A percentile compares a stretch with the other conserved stretches of the same genome.
Conservation (phyloP, 2,888 invertebrate genomes). For the Caenorhabditis sp. region DNA sequence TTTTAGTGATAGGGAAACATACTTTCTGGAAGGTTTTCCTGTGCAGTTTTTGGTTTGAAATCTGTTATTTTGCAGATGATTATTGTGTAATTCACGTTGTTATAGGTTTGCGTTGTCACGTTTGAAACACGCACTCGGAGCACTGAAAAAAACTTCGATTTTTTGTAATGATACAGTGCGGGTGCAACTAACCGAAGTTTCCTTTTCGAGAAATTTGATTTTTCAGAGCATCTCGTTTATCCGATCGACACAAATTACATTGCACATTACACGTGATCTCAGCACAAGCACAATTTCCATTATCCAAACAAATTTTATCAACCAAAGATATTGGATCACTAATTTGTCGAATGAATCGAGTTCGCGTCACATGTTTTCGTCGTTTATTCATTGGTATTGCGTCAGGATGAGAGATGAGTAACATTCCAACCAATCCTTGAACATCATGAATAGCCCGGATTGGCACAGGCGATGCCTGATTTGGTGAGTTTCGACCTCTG, state of each 20-base stretch:
- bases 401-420: slow-evolving; percentile 50
- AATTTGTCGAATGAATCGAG: slow-evolving; percentile 22
- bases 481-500: slow-evolving; percentile 45
- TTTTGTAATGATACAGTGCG: no score
- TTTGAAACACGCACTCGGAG: background rate
- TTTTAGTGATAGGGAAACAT: background rate
- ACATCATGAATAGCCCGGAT: slow-evolving; percentile 56
- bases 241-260: slow-evolving; percentile 39
- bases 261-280: slow-evolving; percentile 57
- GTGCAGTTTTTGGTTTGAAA: background rate
- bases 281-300: slow-evolving; percentile 62
- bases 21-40: background rate
- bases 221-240: slow-evolving; percentile 13
- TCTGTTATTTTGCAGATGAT: background rate
- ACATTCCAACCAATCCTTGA: slow-evolving; percentile 47
- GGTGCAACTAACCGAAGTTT: slow-evolving; percentile 23
- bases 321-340: slow-evolving; percentile 26
- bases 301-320: slow-evolving; percentile 52
- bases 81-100: background rate
- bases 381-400: slow-evolving; percentile 27
- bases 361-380: slow-evolving; percentile 2
- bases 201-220: slow-evolving; percentile 9
- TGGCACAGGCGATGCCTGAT: slow-evolving; percentile 60
- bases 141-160: no score
- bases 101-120: background rate